Conservation (phyloP, 2,113 vertebrate genomes). For the Alligator sinensis region DNA sequence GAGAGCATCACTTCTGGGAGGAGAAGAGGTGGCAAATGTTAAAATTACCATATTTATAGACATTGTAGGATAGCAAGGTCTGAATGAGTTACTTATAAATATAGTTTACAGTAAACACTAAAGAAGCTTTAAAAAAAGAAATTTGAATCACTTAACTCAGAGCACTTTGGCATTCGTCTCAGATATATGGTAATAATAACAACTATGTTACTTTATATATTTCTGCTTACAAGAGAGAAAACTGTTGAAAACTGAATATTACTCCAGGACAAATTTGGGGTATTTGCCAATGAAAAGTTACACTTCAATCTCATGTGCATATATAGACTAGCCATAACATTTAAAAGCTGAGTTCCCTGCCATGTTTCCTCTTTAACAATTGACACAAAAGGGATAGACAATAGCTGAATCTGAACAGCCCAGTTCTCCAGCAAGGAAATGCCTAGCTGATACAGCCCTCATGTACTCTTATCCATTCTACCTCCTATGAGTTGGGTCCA, state of each 20-base stretch:
- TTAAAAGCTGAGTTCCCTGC: neutral
- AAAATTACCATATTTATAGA: slow-evolving; percentile 92
- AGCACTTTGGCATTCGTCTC: neutral
- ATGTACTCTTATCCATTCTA: neutral
- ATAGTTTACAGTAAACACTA: slow-evolving; percentile 49
- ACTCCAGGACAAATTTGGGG: neutral
- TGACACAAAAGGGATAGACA: neutral
- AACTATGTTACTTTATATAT: neutral
- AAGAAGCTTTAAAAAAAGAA: neutral
- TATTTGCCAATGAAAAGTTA: neutral
- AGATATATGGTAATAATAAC: neutral
- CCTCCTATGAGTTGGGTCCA: neutral
- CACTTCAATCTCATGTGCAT: neutral
- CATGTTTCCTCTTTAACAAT: neutral
- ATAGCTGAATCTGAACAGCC: neutral
- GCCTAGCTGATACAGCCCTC: neutral
- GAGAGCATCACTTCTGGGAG: slow-evolving; percentile 70
- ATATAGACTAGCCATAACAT: neutral
- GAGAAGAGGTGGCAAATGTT: slow-evolving; percentile 84
- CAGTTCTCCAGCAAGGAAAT: neutral
- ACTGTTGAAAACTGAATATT: neutral
- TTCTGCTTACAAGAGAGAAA: neutral
- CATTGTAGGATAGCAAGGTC: slow-evolving; percentile 51
- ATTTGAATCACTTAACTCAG: neutral
- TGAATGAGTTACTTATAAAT: slow-evolving; percentile 57